A percentile compares a stretch with the other conserved stretches of the same genome.
Conservation (phyloP, 2,888 invertebrate species). For the Tenthredo notha region DNA sequence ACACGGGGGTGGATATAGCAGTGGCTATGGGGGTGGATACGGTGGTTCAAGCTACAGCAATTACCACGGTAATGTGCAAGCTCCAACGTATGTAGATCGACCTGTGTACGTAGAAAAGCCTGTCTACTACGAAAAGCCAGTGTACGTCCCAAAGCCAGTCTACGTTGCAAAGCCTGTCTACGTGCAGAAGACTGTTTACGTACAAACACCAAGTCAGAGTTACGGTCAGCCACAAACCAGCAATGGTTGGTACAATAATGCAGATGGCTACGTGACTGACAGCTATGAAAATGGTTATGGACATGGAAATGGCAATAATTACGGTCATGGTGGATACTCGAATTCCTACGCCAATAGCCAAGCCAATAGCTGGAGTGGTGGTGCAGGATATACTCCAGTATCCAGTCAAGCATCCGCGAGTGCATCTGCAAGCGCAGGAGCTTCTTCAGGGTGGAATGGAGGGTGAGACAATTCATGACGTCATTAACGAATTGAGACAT, state of each 20-base stretch:
- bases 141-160: conserved; percentile 54
- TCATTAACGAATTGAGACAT: too few relatives aligned
- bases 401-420: conserved; percentile 49
- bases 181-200: conserved; percentile 52
- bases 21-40: conserved; percentile 39
- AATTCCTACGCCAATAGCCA: conserved; percentile 57
- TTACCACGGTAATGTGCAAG: not conserved
- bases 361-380: conserved; percentile 55
- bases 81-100: conserved; percentile 53
- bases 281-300: conserved; percentile 2
- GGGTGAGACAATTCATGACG: conserved; percentile 50
- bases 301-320: not conserved
- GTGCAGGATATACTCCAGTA: conserved; percentile 52
- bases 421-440: conserved; percentile 47
- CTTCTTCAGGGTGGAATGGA: conserved; percentile 47
- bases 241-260: conserved; percentile 25
- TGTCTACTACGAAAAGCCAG: conserved; percentile 49
- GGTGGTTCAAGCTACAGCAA: conserved; percentile 23
- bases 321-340: conserved; percentile 33
- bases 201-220: conserved; percentile 35
- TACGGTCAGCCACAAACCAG: conserved; percentile 5
- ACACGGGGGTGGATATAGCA: conserved; percentile 17
- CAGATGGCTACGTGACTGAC: not conserved
- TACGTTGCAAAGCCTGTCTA: conserved; percentile 54
- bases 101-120: conserved; percentile 57